These are phyloP conservation scores for Elachura formosa DNA, from an alignment of 2,113 vertebrate genomes.

Conservation along the genomic window DNA sequence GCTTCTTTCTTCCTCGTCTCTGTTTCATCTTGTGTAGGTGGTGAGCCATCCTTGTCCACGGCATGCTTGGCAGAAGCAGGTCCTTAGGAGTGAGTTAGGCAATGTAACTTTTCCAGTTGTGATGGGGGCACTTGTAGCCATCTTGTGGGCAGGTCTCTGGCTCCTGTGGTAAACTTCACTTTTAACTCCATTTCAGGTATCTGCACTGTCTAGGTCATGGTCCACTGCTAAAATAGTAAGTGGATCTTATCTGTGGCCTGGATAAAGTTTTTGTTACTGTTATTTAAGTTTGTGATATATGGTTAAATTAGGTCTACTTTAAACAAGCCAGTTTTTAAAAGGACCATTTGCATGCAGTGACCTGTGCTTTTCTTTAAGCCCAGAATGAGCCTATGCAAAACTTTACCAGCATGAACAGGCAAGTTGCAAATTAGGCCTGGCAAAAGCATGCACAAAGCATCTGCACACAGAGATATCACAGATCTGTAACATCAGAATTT, in stretches of 20 bases:
- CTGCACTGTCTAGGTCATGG: not conserved
- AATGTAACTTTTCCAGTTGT: not conserved
- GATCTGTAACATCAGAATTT: not conserved
- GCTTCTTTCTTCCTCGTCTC: not conserved
- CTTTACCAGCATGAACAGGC: not conserved
- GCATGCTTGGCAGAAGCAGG: not conserved
- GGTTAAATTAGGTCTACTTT: not conserved
- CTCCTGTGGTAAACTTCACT: not conserved
- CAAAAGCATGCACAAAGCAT: not conserved
- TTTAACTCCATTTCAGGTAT: not conserved
- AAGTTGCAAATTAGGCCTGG: not conserved
- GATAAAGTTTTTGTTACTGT: not conserved
- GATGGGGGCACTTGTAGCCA: not conserved
- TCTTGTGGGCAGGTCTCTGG: not conserved
- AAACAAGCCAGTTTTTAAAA: not conserved
- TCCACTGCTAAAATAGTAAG: not conserved
- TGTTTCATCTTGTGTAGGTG: not conserved
- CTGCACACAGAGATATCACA: not conserved
- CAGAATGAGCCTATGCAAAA: not conserved
- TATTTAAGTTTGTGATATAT: not conserved
- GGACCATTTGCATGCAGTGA: not conserved
- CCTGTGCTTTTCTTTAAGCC: conserved; percentile 3
- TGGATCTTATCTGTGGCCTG: not conserved
- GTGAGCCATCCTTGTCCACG: not conserved
- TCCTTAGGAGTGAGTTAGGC: not conserved